These are phyloP conservation scores for Gymnarchus niloticus DNA, from an alignment of 2,113 vertebrate genomes.

Conservation along the genomic window DNA sequence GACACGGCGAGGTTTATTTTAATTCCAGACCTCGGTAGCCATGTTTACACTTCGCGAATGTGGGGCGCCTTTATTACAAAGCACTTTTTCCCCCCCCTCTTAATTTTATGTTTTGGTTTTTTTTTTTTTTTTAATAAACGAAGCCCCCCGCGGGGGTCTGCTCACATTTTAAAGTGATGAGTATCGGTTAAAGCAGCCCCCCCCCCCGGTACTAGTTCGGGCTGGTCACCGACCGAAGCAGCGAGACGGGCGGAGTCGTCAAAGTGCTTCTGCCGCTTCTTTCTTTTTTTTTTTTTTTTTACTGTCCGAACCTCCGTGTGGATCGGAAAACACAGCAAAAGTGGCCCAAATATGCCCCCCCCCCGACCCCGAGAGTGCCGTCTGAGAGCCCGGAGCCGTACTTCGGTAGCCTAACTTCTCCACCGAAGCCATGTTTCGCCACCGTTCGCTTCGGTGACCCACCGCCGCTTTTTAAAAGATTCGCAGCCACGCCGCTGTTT, in stretches of 20 bases:
- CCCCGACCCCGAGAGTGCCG: too few species aligned
- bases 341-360: too few species aligned
- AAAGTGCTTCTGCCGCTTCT: conserved; percentile 17
- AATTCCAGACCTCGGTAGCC: conserved; percentile 57
- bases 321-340: too few species aligned
- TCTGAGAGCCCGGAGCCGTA: too few species aligned
- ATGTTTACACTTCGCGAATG: conserved; percentile 66
- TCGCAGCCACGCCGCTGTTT: too few species aligned
- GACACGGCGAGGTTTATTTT: conserved; percentile 49
- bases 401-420: too few species aligned
- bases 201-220: not conserved
- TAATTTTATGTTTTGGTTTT: too few species aligned
- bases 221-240: not conserved
- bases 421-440: too few species aligned
- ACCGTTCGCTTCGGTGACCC: too few species aligned
- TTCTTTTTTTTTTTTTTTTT: conserved; percentile 8
- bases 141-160: not conserved
- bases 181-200: not conserved
- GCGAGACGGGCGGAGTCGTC: conserved; percentile 17
- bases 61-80: conserved; percentile 45
- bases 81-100: too few species aligned
- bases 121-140: conserved; percentile 22
- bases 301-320: not conserved
- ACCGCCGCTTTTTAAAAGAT: too few species aligned
- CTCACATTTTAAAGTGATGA: not conserved